Percentiles rank a stretch among this genome's conserved stretches.
Conservation (phyloP, 1,140 invertebrate genomes). For the Cylas formicarius region DNA sequence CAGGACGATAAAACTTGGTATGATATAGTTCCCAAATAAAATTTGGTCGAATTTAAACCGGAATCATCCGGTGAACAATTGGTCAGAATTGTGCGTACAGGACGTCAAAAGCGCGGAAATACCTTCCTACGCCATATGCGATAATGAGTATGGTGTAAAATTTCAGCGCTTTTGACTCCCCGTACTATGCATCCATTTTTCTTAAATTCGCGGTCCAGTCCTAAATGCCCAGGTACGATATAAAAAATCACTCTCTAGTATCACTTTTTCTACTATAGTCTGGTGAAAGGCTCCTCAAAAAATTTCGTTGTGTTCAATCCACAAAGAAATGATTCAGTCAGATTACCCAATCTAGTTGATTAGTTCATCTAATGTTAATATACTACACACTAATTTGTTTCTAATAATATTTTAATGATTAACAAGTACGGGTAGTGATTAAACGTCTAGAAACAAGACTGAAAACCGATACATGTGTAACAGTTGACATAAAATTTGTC, state of each 20-base stretch:
- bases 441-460: too few relatives aligned
- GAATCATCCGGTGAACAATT: constrained; percentile 7
- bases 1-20: constrained; percentile 17
- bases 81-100: constrained; percentile 8
- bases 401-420: too few relatives aligned
- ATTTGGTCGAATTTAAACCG: constrained; percentile 14
- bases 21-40: constrained; percentile 20
- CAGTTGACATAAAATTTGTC: too few relatives aligned
- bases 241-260: constrained; percentile 26
- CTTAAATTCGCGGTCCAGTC: too few relatives aligned
- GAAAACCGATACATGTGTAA: too few relatives aligned
- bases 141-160: not conserved
- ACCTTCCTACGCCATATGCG: not conserved
- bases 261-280: constrained; percentile 19
- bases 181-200: too few relatives aligned
- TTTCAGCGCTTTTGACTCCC: constrained; percentile 14
- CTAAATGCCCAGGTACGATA: constrained; percentile 17
- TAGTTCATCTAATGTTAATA: too few relatives aligned
- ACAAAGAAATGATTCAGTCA: too few relatives aligned
- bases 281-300: constrained; percentile 18
- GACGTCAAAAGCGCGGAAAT: constrained; percentile 2
- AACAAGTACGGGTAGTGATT: too few relatives aligned
- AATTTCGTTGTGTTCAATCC: constrained; percentile 8
- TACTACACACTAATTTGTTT: too few relatives aligned
- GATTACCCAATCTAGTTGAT: too few relatives aligned